phyloP scores from a whole-genome alignment of 2,797 vertebrate genomes.

The Xiphorhynchus erythropygius region DNA sequence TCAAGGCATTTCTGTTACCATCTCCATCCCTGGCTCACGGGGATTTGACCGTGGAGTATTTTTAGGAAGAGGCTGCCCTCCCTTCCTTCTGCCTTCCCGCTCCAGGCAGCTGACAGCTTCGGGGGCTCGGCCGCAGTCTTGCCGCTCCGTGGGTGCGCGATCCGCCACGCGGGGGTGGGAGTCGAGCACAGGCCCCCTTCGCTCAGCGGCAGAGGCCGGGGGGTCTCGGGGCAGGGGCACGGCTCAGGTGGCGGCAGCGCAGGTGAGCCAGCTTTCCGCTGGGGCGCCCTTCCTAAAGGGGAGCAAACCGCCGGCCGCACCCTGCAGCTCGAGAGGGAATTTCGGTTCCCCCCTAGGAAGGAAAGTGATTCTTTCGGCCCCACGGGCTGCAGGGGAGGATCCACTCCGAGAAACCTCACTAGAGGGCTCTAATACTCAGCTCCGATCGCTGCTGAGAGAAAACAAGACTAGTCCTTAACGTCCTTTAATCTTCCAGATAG shows the following conservation, averaged over 20 bases:
- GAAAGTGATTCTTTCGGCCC: not conserved
- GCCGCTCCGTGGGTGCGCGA: not conserved
- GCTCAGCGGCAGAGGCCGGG: not conserved
- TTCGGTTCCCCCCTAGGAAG: not conserved
- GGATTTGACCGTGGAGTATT: not conserved
- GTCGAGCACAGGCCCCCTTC: not conserved
- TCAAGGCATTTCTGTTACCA: constrained; percentile 18
- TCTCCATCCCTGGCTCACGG: not conserved
- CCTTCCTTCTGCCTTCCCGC: not conserved
- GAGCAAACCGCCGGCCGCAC: rapidly evolving
- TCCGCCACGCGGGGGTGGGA: no score
- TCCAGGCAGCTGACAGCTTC: not conserved
- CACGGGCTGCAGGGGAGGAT: not conserved
- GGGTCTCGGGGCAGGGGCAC: not conserved
- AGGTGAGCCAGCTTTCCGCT: not conserved
- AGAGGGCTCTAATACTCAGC: constrained; percentile 58
- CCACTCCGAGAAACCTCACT: constrained; percentile 19
- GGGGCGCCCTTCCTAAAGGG: not conserved
- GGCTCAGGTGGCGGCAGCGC: not conserved
- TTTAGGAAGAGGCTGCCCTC: not conserved
- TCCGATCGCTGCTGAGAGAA: not conserved
- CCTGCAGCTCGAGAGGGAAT: not conserved
- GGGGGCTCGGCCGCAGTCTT: rapidly evolving
- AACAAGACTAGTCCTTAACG: not conserved
- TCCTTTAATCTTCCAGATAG: not conserved